phyloP scores from a whole-genome alignment of 2,797 vertebrate species.

The Falco novaeseelandiae region DNA sequence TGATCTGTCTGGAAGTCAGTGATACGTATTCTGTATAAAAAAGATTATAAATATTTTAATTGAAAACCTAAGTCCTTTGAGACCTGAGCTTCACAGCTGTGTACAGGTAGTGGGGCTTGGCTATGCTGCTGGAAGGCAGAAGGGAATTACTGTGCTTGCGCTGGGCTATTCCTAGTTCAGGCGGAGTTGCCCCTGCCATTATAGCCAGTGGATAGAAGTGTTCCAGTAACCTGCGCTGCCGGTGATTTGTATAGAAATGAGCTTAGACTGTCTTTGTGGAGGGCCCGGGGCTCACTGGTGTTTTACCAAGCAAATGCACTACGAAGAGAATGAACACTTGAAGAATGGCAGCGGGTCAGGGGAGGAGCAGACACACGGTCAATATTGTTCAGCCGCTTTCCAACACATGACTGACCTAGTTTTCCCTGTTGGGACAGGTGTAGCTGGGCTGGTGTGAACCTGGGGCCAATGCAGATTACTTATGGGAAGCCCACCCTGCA shows the following conservation, averaged over 20 bases:
- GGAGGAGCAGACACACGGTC: background rate
- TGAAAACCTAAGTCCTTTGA: background rate
- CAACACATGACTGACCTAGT: background rate
- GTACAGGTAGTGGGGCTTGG: background rate
- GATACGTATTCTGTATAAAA: background rate
- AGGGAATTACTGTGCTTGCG: background rate
- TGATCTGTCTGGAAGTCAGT: background rate
- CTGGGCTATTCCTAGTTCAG: background rate
- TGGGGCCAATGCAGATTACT: background rate
- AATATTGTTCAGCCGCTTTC: background rate
- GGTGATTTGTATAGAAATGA: background rate
- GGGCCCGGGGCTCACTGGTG: background rate
- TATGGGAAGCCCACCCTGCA: background rate
- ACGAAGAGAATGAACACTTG: fast-evolving
- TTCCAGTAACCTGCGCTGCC: background rate
- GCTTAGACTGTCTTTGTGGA: background rate
- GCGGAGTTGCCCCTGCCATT: background rate
- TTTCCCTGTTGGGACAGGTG: background rate
- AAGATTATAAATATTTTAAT: background rate
- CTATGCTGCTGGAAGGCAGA: background rate
- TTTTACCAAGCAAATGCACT: background rate
- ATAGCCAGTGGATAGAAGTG: background rate
- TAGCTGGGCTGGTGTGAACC: background rate
- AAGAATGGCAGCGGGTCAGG: background rate
- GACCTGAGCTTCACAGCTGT: background rate